phyloP scores from a whole-genome alignment of 2,113 vertebrate genomes.

The Calyptomena viridis region DNA sequence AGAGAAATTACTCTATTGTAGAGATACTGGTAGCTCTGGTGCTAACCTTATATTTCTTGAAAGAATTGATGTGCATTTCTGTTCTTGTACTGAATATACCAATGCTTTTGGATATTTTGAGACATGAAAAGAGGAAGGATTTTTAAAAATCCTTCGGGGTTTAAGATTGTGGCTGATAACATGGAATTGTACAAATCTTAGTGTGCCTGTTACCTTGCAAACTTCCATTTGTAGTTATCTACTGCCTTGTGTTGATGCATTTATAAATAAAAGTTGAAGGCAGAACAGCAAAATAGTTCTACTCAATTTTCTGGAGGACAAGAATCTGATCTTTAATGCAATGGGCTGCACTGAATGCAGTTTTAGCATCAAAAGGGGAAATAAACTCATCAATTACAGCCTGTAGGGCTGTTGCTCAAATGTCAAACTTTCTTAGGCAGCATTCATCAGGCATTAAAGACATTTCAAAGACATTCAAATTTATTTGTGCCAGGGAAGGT shows the following conservation, averaged over 20 bases:
- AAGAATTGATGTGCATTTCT: not conserved
- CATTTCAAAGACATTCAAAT: not conserved
- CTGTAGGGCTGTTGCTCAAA: not conserved
- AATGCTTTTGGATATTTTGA: not conserved
- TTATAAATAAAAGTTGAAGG: constrained; percentile 22
- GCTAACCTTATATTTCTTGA: not conserved
- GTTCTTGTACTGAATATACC: not conserved
- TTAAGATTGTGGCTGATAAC: not conserved
- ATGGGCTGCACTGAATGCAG: not conserved
- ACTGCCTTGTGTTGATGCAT: not conserved
- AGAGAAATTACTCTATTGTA: not conserved
- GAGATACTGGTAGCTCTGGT: not conserved
- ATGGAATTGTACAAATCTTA: not conserved
- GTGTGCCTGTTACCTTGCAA: not conserved
- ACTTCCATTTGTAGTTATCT: not conserved
- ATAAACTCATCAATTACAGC: not conserved
- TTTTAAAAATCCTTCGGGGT: not conserved
- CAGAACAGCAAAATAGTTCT: not conserved
- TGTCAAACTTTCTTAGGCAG: not conserved
- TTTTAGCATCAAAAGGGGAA: not conserved
- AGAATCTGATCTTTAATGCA: not conserved
- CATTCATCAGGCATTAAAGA: not conserved
- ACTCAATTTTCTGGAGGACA: not conserved
- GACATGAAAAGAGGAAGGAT: not conserved
- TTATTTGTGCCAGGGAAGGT: not conserved